phyloP scores from a whole-genome alignment of 1,140 invertebrate species.

The Drosophila erecta region DNA sequence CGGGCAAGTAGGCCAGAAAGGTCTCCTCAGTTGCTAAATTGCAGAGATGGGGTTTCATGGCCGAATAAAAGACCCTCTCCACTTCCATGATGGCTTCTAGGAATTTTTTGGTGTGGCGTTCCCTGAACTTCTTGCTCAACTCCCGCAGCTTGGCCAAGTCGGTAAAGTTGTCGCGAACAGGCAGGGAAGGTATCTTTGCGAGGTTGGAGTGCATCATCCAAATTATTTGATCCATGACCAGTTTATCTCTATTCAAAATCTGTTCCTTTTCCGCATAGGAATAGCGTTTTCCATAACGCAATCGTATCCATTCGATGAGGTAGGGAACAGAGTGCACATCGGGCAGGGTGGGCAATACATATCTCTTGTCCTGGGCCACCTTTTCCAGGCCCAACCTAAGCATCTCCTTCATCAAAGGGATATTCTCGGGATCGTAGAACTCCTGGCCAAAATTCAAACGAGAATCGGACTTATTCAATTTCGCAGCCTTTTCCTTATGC shows the following conservation, averaged over 20 bases:
- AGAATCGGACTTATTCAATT: neutral
- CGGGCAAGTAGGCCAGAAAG: conserved; percentile 61
- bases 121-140: neutral
- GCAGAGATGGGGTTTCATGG: conserved; percentile 28
- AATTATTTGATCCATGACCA: conserved; percentile 16
- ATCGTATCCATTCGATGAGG: conserved; percentile 63
- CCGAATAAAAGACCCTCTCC: conserved; percentile 40
- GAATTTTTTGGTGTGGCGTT: conserved; percentile 21
- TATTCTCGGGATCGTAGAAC: conserved; percentile 48
- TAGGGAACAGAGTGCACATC: conserved; percentile 56
- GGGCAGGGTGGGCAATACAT: conserved; percentile 61
- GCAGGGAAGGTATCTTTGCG: neutral
- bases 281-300: conserved; percentile 61
- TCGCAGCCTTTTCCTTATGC: neutral
- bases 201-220: neutral
- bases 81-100: conserved; percentile 44
- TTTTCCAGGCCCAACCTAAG: conserved; percentile 36
- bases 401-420: conserved; percentile 49
- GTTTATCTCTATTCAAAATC: neutral
- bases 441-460: conserved; percentile 34
- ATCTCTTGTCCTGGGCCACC: conserved; percentile 50
- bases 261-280: conserved; percentile 18
- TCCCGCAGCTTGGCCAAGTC: neutral
- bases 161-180: neutral
- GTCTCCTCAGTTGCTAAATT: neutral